Evolutionary conservation across 53 echinoderm and acorn worm species (phyloP).

Genomic region (Arbacia lixula): DNA sequence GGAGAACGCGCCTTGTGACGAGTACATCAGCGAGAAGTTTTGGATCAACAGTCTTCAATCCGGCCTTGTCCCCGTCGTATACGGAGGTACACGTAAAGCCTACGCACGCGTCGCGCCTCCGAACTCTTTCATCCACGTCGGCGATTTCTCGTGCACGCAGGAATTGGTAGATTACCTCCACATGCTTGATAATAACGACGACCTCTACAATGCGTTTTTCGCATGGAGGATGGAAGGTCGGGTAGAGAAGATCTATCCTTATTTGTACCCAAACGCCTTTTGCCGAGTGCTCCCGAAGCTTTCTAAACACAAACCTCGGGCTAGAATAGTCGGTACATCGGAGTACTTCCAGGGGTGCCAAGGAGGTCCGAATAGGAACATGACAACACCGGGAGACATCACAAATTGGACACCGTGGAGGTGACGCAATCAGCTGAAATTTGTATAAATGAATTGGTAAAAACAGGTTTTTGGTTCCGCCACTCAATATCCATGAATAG

Average conservation of each 20-base stretch:
- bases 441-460: no score
- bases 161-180: constrained; percentile 62
- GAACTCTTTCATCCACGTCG: constrained; percentile 77
- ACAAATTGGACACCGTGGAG: constrained; percentile 69
- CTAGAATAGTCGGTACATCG: constrained; percentile 23
- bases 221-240: constrained; percentile 72
- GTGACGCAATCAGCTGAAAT: constrained; percentile 24
- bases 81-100: constrained; percentile 73
- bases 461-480: no score
- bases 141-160: constrained; percentile 63
- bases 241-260: constrained; percentile 68
- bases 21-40: constrained; percentile 83
- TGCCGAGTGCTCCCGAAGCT: constrained; percentile 65
- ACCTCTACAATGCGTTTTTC: constrained; percentile 73
- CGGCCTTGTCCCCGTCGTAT: constrained; percentile 79
- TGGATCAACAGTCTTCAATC: constrained; percentile 74
- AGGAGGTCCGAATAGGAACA: constrained; percentile 25
- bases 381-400: constrained; percentile 51
- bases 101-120: constrained; percentile 78
- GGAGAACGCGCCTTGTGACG: constrained; percentile 82
- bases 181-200: constrained; percentile 65
- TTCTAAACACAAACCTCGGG: constrained; percentile 16
- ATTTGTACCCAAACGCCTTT: constrained; percentile 54
- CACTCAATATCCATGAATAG: no score
- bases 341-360: constrained; percentile 63